These are phyloP conservation scores for Drosophila guanche DNA, from an alignment of 1,140 invertebrate genomes.

Conservation along the genomic window DNA sequence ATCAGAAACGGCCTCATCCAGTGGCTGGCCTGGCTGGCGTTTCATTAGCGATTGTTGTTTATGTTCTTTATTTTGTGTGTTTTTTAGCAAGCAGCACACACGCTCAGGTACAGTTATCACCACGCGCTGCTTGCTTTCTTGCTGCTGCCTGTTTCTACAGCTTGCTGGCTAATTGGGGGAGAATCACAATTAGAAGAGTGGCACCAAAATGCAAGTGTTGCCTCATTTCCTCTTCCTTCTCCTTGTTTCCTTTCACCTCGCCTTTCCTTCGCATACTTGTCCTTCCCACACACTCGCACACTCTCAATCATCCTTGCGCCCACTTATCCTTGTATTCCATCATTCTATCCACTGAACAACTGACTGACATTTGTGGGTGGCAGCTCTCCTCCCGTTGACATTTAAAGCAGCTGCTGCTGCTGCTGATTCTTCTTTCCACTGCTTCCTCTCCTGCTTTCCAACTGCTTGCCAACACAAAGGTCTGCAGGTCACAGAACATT, in stretches of 20 bases:
- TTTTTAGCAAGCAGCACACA: constrained; percentile 12
- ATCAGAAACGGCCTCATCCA: no score
- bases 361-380: constrained; percentile 7
- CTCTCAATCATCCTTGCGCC: no score
- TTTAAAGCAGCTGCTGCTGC: constrained; percentile 30
- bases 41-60: constrained; percentile 51
- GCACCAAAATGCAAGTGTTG: constrained; percentile 30
- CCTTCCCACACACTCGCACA: no score
- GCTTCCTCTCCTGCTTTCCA: constrained; percentile 5
- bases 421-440: not conserved
- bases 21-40: constrained; percentile 30
- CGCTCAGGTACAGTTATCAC: constrained; percentile 32
- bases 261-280: not conserved
- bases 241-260: not conserved
- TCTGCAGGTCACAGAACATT: constrained; percentile 62
- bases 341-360: no score
- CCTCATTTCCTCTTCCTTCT: constrained; percentile 14
- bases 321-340: no score
- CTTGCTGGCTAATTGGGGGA: constrained; percentile 40
- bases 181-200: constrained; percentile 6
- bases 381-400: constrained; percentile 27
- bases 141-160: constrained; percentile 5
- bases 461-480: constrained; percentile 43
- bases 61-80: constrained; percentile 28
- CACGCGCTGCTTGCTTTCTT: constrained; percentile 11